A percentile compares a stretch with the other conserved stretches of the same genome.
Evolutionary conservation across 2,888 invertebrate species (phyloP).

Genomic region (Tortricodes alternella): DNA sequence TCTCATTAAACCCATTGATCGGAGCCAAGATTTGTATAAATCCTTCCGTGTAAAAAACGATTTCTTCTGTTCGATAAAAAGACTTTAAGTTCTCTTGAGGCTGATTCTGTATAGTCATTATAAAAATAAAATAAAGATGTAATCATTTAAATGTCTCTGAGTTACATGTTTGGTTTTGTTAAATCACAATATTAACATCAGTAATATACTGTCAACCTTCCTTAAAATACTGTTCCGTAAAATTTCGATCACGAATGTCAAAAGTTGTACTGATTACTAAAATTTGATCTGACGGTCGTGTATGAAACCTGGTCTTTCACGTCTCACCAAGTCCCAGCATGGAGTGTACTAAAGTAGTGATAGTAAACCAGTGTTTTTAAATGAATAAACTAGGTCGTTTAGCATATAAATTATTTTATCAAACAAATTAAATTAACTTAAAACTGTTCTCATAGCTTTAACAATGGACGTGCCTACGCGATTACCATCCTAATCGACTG

Average conservation of each 20-base stretch:
- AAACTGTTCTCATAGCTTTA: conserved; percentile 29
- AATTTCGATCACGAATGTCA: no score
- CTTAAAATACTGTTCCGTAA: no score
- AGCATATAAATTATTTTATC: conserved; percentile 27
- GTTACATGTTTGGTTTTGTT: background rate
- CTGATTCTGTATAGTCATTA: background rate
- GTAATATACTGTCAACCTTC: no score
- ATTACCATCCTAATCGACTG: conserved; percentile 36
- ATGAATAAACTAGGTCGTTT: conserved; percentile 21
- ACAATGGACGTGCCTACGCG: conserved; percentile 26
- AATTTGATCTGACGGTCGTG: no score
- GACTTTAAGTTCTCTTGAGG: conserved; percentile 14
- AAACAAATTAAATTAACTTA: conserved; percentile 24
- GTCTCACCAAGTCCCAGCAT: background rate
- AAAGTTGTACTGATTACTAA: no score
- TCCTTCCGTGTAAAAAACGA: conserved; percentile 35
- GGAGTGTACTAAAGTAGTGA: conserved; percentile 14
- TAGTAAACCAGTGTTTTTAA: conserved; percentile 17
- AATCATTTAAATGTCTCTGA: background rate
- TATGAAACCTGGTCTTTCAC: no score
- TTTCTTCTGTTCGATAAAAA: conserved; percentile 34
- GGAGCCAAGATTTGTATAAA: conserved; percentile 45
- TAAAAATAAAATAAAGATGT: background rate
- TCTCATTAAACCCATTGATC: conserved; percentile 60
- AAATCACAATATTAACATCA: background rate